Conservation (phyloP, 2,888 invertebrate genomes). For the Dryobota labecula region DNA sequence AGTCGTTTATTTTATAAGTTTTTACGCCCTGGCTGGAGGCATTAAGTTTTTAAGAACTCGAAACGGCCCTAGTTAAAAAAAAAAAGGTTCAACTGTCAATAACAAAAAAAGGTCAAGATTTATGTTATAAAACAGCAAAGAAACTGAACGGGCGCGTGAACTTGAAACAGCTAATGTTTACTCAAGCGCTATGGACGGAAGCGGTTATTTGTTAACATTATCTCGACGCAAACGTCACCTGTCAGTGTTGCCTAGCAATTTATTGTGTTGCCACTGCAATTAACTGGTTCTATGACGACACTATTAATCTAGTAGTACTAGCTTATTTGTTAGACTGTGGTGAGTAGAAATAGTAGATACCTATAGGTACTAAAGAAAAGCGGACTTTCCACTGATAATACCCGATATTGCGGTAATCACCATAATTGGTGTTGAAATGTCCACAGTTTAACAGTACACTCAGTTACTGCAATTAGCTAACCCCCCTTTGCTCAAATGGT, state of each 20-base stretch:
- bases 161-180: conserved; percentile 36
- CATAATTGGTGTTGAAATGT: too few species aligned
- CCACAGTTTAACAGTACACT: too few species aligned
- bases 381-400: too few species aligned
- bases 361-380: too few species aligned
- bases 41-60: too few species aligned
- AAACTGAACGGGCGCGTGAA: conserved; percentile 11
- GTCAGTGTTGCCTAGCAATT: conserved; percentile 44
- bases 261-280: conserved; percentile 33
- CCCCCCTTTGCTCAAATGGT: too few species aligned
- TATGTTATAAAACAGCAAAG: not conserved
- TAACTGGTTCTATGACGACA: conserved; percentile 22
- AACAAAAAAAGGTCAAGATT: not conserved
- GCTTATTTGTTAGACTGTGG: conserved; percentile 2
- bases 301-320: conserved; percentile 3
- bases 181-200: conserved; percentile 27
- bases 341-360: not conserved
- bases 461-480: too few species aligned
- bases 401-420: too few species aligned
- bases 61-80: too few species aligned
- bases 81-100: too few species aligned
- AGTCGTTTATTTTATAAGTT: too few species aligned
- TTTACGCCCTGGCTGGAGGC: too few species aligned
- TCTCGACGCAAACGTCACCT: conserved; percentile 8
- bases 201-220: conserved; percentile 36